Percentiles rank a stretch among this genome's conserved stretches.
Conservation (phyloP, 2,113 vertebrate genomes). For the Macquaria ambigua region DNA sequence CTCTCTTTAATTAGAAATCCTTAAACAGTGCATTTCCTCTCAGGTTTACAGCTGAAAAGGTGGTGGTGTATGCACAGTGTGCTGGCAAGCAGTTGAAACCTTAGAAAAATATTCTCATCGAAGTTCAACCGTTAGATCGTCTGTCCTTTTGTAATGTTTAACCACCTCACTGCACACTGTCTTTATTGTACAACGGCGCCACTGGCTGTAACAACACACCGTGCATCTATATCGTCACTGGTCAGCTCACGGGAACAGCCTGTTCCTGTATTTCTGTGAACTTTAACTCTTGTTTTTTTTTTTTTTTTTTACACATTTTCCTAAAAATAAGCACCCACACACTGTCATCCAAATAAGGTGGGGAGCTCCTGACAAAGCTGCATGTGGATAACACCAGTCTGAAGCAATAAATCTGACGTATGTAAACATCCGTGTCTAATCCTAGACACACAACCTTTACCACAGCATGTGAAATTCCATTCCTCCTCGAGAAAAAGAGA, state of each 20-base stretch:
- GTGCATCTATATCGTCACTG: constrained; percentile 1
- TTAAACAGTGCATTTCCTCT: constrained; percentile 32
- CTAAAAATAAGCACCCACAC: constrained; percentile 24
- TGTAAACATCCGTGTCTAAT: constrained; percentile 62
- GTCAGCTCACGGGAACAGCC: constrained; percentile 30
- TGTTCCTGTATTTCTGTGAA: constrained; percentile 21
- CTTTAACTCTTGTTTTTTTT: constrained; percentile 17
- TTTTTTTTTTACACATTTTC: not conserved
- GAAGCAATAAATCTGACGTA: constrained; percentile 59
- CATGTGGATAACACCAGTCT: constrained; percentile 49
- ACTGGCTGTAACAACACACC: constrained; percentile 31
- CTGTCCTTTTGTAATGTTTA: constrained; percentile 45
- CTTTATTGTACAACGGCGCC: constrained; percentile 32
- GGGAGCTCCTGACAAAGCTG: constrained; percentile 38
- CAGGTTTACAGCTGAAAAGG: constrained; percentile 8
- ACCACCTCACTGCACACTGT: constrained; percentile 18
- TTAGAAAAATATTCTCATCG: constrained; percentile 4
- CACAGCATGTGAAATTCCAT: constrained; percentile 65
- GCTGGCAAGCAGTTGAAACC: not conserved
- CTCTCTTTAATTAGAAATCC: constrained; percentile 43
- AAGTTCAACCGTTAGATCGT: not conserved
- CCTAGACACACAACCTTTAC: constrained; percentile 51
- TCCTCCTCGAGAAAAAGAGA: constrained; percentile 43
- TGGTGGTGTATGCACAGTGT: not conserved
- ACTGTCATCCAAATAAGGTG: constrained; percentile 35